These are phyloP conservation scores for Sardina pilchardus DNA, from an alignment of 2,113 vertebrate genomes.

Conservation along the genomic window DNA sequence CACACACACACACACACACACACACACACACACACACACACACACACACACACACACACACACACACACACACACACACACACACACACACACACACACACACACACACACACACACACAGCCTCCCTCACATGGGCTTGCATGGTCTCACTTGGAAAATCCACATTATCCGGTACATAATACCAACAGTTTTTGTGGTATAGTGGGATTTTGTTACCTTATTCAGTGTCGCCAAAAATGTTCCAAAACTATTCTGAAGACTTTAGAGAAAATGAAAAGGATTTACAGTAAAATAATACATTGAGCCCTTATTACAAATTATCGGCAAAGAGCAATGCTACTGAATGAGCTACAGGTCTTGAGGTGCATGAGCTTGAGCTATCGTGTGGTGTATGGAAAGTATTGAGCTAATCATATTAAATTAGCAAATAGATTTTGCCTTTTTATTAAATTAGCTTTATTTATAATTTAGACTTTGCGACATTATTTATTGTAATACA, in stretches of 20 bases:
- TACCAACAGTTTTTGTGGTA: not conserved
- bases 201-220: not conserved
- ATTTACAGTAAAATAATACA: no score
- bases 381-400: no score
- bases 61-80: slow-evolving; percentile 1
- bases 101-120: not conserved
- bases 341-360: no score
- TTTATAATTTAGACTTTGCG: no score
- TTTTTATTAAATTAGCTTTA: no score
- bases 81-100: not conserved
- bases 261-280: no score
- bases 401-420: no score
- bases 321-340: no score
- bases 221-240: not conserved
- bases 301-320: no score
- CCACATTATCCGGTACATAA: not conserved
- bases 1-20: not conserved
- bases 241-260: no score
- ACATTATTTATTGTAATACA: not conserved
- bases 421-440: no score
- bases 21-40: slow-evolving; percentile 2
- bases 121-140: not conserved
- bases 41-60: not conserved
- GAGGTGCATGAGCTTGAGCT: no score
- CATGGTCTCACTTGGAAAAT: not conserved